Percentiles rank a stretch among this genome's conserved stretches.
These are phyloP conservation scores for Silurus glanis DNA, from an alignment of 2,113 vertebrate species.

Conservation along the genomic window DNA sequence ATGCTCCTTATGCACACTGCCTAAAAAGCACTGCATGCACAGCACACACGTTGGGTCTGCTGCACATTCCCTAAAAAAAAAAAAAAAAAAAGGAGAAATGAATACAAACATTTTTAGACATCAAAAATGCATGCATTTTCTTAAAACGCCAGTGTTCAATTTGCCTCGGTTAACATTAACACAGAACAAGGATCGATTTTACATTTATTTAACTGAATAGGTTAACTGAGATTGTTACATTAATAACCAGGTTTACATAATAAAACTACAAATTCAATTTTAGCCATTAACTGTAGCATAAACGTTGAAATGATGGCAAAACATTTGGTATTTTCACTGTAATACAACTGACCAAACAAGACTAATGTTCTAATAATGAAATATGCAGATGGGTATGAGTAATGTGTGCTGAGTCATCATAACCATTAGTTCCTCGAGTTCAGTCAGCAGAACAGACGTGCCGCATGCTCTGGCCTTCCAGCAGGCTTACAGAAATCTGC, in stretches of 20 bases:
- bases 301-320: too few species aligned
- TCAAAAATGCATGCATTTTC: background rate
- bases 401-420: background rate
- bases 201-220: too few species aligned
- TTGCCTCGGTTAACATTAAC: background rate
- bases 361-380: background rate
- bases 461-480: slow-evolving; percentile 18
- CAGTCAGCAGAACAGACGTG: background rate
- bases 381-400: background rate
- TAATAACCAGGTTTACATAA: too few species aligned
- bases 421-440: background rate
- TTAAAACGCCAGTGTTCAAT: background rate
- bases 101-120: background rate
- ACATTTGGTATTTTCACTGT: background rate
- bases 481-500: slow-evolving; percentile 38
- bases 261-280: too few species aligned
- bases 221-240: too few species aligned
- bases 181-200: background rate
- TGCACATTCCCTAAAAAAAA: slow-evolving; percentile 83
- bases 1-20: slow-evolving; percentile 91
- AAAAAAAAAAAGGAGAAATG: background rate
- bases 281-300: too few species aligned
- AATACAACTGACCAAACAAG: background rate
- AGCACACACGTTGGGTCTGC: slow-evolving; percentile 96
- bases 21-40: slow-evolving; percentile 98